Conservation (phyloP, 2,888 invertebrate species). For the Pemphredon lugubris region DNA sequence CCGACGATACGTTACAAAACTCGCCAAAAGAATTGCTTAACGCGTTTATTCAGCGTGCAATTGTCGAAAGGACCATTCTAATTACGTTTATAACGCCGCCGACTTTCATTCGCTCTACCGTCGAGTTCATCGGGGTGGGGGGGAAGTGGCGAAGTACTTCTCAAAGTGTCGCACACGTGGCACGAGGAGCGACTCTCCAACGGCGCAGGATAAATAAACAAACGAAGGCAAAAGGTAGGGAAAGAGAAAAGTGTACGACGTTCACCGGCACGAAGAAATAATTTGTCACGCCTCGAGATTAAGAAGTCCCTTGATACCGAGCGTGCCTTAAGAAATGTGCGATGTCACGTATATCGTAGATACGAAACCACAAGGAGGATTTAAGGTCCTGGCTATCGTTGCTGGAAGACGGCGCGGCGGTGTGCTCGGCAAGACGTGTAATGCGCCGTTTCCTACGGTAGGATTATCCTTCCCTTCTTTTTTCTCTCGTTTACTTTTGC, state of each 20-base stretch:
- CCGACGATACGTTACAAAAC: too few species aligned
- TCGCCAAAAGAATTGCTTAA: too few species aligned
- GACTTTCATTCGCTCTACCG: too few species aligned
- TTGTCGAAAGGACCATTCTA: too few species aligned
- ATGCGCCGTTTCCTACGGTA: constrained; percentile 44
- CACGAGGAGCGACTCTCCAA: too few species aligned
- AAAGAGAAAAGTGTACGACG: constrained; percentile 20
- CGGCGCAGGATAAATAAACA: too few species aligned
- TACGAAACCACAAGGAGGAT: constrained; percentile 45
- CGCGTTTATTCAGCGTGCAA: too few species aligned
- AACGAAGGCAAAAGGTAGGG: too few species aligned
- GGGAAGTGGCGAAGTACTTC: too few species aligned
- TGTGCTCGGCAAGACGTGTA: constrained; percentile 40
- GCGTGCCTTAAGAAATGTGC: constrained; percentile 41
- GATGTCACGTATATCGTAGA: constrained; percentile 46
- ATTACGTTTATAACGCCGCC: too few species aligned
- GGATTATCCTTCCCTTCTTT: constrained; percentile 30
- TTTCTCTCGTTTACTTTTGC: background rate
- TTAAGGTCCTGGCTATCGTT: constrained; percentile 50
- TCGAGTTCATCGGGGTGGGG: too few species aligned
- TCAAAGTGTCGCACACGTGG: too few species aligned
- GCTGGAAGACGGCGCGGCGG: constrained; percentile 19
- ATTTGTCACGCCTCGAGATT: constrained; percentile 54
- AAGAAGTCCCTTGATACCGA: constrained; percentile 50
- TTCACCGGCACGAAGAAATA: constrained; percentile 35